These are phyloP conservation scores for Smithornis capensis DNA, from an alignment of 2,113 vertebrate species.

Conservation along the genomic window DNA sequence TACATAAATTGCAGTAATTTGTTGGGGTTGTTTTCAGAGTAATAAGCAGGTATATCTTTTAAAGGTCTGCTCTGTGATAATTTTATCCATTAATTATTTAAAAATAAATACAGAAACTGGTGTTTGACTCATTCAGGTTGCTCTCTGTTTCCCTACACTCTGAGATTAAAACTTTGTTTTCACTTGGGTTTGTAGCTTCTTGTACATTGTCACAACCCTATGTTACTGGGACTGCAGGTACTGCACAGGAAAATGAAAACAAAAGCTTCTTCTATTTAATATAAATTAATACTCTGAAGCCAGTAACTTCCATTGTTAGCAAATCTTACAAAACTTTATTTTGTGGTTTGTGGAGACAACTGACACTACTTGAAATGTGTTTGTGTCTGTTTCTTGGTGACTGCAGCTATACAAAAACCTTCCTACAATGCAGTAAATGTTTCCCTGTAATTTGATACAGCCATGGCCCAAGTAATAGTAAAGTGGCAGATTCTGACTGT, in stretches of 20 bases:
- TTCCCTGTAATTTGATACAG: background rate
- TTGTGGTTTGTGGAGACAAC: background rate
- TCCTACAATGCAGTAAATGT: background rate
- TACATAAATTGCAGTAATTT: background rate
- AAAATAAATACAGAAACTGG: background rate
- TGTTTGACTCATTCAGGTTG: background rate
- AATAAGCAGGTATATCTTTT: background rate
- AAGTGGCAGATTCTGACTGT: background rate
- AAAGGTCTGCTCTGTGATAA: background rate
- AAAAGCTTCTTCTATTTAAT: background rate
- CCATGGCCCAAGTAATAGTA: background rate
- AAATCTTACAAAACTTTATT: background rate
- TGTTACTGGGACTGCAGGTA: background rate
- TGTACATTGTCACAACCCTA: background rate
- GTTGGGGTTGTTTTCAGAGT: background rate
- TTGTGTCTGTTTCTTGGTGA: background rate
- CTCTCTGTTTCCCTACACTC: background rate
- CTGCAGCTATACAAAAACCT: background rate
- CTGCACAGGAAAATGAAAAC: background rate
- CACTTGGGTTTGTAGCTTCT: background rate
- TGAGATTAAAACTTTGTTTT: background rate
- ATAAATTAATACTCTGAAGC: background rate
- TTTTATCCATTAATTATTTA: background rate
- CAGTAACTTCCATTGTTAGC: background rate
- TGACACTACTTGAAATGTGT: background rate